Conservation (phyloP, 2,113 vertebrate genomes). For the Trichechus manatus region DNA sequence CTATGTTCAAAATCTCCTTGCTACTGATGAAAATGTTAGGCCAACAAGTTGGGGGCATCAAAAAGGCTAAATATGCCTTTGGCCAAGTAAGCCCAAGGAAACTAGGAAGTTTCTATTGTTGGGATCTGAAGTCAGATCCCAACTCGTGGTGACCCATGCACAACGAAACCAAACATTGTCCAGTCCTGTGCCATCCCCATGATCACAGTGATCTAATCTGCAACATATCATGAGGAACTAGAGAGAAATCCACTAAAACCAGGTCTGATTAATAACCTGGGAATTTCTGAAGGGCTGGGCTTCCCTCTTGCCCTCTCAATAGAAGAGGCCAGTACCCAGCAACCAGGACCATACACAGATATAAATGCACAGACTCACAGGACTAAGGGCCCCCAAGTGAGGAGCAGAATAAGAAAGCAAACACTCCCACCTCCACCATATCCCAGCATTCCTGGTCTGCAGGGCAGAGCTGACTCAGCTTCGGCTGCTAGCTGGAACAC, state of each 20-base stretch:
- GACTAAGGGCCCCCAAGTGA: not conserved
- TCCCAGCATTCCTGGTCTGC: not conserved
- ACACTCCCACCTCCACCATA: accelerated
- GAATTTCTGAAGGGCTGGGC: not conserved
- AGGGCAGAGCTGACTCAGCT: slow-evolving; percentile 30
- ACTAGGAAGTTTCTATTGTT: not conserved
- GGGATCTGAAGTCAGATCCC: not conserved
- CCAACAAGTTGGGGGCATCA: not conserved
- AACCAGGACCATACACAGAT: not conserved
- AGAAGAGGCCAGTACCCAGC: not conserved
- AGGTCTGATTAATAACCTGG: not conserved
- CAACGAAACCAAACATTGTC: not conserved
- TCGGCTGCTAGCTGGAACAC: slow-evolving; percentile 7
- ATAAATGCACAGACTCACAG: not conserved
- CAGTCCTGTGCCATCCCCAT: not conserved
- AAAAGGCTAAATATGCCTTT: not conserved
- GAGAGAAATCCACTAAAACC: not conserved
- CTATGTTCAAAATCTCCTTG: not conserved
- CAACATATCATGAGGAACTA: not conserved
- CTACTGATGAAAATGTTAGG: not conserved
- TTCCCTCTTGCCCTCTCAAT: not conserved
- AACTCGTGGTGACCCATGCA: not conserved
- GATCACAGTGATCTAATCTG: not conserved
- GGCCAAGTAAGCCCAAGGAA: not conserved
- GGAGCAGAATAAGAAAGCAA: not conserved